phyloP scores from a whole-genome alignment of 2,888 invertebrate species.

The Eupithecia subfuscata region DNA sequence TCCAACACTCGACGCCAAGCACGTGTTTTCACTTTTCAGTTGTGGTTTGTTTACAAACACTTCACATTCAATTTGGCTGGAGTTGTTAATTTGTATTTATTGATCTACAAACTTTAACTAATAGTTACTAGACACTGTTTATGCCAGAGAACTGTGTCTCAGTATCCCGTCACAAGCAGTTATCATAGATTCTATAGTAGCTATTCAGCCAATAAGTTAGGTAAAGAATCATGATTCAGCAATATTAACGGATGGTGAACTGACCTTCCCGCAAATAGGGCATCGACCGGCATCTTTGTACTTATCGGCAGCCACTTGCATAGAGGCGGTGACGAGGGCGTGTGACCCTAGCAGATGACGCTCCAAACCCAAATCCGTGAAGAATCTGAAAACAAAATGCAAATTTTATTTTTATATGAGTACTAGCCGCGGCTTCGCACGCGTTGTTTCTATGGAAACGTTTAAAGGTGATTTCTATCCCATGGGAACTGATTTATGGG shows the following conservation, averaged over 20 bases:
- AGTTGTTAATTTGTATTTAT: no score
- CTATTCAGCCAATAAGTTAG: background rate
- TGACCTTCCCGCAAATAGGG: slow-evolving; percentile 96
- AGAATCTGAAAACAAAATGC: slow-evolving; percentile 86
- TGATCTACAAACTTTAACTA: no score
- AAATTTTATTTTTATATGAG: background rate
- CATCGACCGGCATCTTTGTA: slow-evolving; percentile 97
- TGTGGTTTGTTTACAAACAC: no score
- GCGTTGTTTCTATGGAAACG: no score
- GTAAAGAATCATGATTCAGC: background rate
- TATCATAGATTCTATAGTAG: background rate
- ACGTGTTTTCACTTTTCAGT: no score
- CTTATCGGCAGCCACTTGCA: slow-evolving; percentile 98
- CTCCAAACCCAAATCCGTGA: slow-evolving; percentile 98
- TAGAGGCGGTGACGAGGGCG: slow-evolving; percentile 96
- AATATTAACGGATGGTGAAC: background rate
- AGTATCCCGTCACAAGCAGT: background rate
- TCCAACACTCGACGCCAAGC: no score
- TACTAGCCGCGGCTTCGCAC: no score
- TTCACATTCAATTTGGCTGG: no score
- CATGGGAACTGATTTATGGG: no score
- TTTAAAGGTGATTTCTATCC: no score
- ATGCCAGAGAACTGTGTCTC: background rate
- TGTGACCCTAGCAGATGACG: slow-evolving; percentile 97
- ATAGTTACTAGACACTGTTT: no score